Evolutionary conservation across 2,113 vertebrate genomes (phyloP).

Genomic region (Ancistrus triradiatus): DNA sequence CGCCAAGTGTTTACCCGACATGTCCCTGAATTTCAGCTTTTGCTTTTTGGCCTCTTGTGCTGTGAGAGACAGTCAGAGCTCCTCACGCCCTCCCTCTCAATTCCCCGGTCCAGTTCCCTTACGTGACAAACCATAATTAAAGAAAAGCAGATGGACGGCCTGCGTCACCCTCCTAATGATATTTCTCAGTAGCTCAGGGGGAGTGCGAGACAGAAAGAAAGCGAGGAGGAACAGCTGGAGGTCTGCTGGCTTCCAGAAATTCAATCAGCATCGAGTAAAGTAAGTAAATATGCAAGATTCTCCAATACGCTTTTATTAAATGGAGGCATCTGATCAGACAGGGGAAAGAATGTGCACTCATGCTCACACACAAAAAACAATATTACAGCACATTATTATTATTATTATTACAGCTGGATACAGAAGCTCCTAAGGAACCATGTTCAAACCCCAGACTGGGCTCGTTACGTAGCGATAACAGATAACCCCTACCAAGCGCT

Average conservation of each 20-base stretch:
- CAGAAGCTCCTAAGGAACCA: too few relatives aligned
- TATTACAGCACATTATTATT: neutral
- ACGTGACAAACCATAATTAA: constrained; percentile 52
- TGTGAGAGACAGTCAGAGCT: constrained; percentile 9
- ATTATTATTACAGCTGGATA: too few relatives aligned
- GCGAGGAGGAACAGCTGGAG: constrained; percentile 26
- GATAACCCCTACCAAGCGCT: too few relatives aligned
- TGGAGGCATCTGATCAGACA: neutral
- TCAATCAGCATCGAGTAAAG: constrained; percentile 8
- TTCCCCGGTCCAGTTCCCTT: constrained; percentile 14
- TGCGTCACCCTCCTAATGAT: constrained; percentile 44
- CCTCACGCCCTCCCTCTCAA: constrained; percentile 9
- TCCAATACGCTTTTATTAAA: neutral
- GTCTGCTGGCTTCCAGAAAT: constrained; percentile 13
- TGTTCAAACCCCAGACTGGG: too few relatives aligned
- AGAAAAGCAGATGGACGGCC: constrained; percentile 49
- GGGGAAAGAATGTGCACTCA: too few relatives aligned
- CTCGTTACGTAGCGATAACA: too few relatives aligned
- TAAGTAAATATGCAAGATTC: neutral
- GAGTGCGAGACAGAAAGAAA: constrained; percentile 17
- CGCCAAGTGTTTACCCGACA: too few relatives aligned
- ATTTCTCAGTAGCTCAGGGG: constrained; percentile 28
- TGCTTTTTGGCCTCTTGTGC: too few relatives aligned
- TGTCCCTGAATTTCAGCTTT: too few relatives aligned
- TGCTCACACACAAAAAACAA: too few relatives aligned